Evolutionary conservation across 2,888 invertebrate species (phyloP).

Genomic region (Lagria hirta): DNA sequence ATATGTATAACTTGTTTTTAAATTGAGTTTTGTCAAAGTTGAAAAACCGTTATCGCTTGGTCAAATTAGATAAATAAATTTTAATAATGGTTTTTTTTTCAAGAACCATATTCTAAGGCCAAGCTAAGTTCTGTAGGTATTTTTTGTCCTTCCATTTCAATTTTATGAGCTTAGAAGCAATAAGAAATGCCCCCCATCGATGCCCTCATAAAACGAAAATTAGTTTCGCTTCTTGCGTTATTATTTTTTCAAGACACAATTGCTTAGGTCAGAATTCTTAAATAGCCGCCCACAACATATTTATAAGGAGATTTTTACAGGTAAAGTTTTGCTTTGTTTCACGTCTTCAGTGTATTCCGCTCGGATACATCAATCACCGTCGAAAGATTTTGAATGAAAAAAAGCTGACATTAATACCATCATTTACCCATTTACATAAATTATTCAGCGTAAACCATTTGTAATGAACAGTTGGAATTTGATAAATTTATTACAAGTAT

Average conservation of each 20-base stretch:
- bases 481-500: conserved; percentile 20
- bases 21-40: too few species aligned
- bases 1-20: too few species aligned
- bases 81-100: too few species aligned
- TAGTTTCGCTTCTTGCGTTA: conserved; percentile 9
- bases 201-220: too few species aligned
- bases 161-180: too few species aligned
- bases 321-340: conserved; percentile 18
- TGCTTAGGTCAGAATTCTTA: background rate
- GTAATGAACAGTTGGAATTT: conserved; percentile 23
- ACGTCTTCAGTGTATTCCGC: conserved; percentile 9
- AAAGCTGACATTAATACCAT: conserved; percentile 24
- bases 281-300: conserved; percentile 8
- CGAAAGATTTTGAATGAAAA: conserved; percentile 18
- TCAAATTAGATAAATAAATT: too few species aligned
- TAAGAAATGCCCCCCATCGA: too few species aligned
- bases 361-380: conserved; percentile 23
- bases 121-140: too few species aligned
- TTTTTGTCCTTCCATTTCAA: too few species aligned
- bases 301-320: conserved; percentile 5
- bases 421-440: conserved; percentile 27
- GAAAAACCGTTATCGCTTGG: too few species aligned
- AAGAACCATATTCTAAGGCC: too few species aligned
- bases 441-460: conserved; percentile 20
- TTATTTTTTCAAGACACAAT: conserved; percentile 9